phyloP scores from a whole-genome alignment of 2,888 invertebrate genomes.

The Eupithecia dodoneata region DNA sequence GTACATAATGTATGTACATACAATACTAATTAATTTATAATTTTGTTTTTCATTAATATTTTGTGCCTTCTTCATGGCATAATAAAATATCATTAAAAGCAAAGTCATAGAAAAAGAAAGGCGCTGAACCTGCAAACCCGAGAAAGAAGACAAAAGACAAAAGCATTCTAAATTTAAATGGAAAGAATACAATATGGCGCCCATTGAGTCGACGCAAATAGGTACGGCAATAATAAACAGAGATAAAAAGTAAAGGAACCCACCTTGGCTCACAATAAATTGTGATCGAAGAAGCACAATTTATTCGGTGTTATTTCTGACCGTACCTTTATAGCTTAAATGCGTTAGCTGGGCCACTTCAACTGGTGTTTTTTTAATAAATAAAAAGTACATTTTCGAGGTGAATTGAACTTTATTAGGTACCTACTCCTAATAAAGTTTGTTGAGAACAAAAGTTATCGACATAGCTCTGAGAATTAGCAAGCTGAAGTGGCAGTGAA shows the following conservation, averaged over 20 bases:
- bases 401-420: no score
- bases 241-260: conserved; percentile 29
- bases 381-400: no score
- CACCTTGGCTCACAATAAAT: conserved; percentile 35
- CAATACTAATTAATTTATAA: no score
- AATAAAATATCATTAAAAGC: not conserved
- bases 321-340: conserved; percentile 29
- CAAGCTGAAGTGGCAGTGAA: no score
- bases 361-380: not conserved
- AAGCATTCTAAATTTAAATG: conserved; percentile 21
- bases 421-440: no score
- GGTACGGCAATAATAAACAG: conserved; percentile 26
- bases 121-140: conserved; percentile 13
- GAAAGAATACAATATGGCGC: conserved; percentile 13
- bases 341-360: conserved; percentile 5
- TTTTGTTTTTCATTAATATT: no score
- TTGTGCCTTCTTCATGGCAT: no score
- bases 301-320: conserved; percentile 34
- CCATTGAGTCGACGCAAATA: conserved; percentile 6
- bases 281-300: conserved; percentile 33
- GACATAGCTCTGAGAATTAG: no score
- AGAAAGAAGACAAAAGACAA: conserved; percentile 14
- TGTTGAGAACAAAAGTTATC: no score
- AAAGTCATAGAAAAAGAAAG: not conserved
- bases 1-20: no score